These are phyloP conservation scores for Hecatera dysodea DNA, from an alignment of 2,888 invertebrate genomes.

Conservation along the genomic window DNA sequence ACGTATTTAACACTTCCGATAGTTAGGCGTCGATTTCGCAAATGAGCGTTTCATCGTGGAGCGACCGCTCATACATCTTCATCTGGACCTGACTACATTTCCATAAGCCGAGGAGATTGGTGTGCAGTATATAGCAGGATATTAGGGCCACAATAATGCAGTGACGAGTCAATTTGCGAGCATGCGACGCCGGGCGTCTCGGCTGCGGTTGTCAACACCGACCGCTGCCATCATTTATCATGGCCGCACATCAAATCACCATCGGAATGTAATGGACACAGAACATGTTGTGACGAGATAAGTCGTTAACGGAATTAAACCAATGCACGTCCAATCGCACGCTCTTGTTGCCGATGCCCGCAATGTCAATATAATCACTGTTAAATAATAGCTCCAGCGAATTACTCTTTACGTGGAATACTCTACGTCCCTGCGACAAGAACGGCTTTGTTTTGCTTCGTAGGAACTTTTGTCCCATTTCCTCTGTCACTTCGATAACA, in stretches of 20 bases:
- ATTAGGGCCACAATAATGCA: constrained; percentile 72
- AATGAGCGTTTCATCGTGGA: constrained; percentile 36
- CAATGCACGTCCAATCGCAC: constrained; percentile 58
- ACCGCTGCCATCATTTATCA: constrained; percentile 71
- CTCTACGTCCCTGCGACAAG: constrained; percentile 11
- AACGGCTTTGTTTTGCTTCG: constrained; percentile 24
- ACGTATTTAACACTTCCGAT: constrained; percentile 43
- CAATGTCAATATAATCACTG: constrained; percentile 63
- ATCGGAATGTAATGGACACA: constrained; percentile 72
- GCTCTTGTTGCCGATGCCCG: constrained; percentile 48
- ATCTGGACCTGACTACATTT: constrained; percentile 42
- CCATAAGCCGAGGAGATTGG: constrained; percentile 33
- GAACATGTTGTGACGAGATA: constrained; percentile 56
- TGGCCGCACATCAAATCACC: constrained; percentile 72
- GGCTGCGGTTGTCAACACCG: constrained; percentile 65
- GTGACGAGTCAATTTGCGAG: constrained; percentile 78
- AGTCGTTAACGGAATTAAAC: constrained; percentile 64
- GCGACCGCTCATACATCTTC: constrained; percentile 38
- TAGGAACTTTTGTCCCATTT: constrained; percentile 23
- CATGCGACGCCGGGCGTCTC: constrained; percentile 58
- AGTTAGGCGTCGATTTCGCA: constrained; percentile 7
- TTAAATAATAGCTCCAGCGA: constrained; percentile 51
- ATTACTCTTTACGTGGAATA: constrained; percentile 50
- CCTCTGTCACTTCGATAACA: constrained; percentile 20
- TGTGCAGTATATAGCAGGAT: constrained; percentile 49